Percentiles rank a stretch among this genome's conserved stretches.
phyloP scores from a whole-genome alignment of 2,113 vertebrate genomes.

The Vidua chalybeata region DNA sequence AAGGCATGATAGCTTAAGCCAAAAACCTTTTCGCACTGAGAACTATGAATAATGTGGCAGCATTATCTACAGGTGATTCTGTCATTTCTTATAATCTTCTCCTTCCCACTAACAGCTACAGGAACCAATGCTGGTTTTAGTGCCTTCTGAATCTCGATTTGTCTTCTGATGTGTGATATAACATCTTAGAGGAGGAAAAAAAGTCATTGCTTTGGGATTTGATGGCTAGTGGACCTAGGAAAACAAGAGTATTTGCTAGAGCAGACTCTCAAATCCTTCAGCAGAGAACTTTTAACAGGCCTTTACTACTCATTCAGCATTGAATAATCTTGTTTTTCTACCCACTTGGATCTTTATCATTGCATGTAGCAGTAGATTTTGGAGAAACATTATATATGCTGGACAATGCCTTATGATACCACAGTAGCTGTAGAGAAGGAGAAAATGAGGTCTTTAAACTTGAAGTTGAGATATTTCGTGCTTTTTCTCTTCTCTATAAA shows the following conservation, averaged over 20 bases:
- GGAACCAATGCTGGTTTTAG: neutral
- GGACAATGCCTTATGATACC: neutral
- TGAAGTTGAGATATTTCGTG: neutral
- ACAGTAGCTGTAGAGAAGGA: neutral
- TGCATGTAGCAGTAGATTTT: neutral
- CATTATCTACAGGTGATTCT: neutral
- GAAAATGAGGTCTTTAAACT: neutral
- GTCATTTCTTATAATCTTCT: neutral
- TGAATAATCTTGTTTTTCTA: neutral
- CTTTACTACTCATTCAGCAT: neutral
- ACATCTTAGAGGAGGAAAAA: neutral
- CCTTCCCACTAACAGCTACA: neutral
- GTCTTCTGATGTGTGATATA: neutral
- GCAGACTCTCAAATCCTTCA: neutral
- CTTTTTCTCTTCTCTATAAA: neutral
- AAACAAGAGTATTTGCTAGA: neutral
- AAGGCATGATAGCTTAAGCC: neutral
- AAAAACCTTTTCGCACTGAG: neutral
- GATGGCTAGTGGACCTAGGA: neutral
- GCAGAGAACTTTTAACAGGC: neutral
- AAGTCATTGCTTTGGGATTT: neutral
- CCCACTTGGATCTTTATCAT: neutral
- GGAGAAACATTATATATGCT: neutral
- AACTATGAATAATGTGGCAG: neutral
- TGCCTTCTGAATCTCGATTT: neutral